phyloP scores from a whole-genome alignment of 2,797 vertebrate genomes.

The Austrolebias charrua region DNA sequence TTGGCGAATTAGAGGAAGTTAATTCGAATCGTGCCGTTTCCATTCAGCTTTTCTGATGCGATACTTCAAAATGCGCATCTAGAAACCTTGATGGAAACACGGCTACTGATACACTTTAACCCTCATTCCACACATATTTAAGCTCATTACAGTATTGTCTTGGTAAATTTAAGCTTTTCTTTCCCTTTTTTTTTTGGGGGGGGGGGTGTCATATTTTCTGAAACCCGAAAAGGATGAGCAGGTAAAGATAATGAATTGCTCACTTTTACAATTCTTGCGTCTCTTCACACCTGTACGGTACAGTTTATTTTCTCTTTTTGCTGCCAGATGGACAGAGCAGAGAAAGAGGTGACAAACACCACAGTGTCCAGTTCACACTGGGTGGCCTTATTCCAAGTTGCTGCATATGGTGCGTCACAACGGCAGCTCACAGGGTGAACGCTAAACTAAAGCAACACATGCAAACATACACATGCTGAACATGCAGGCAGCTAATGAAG shows the following conservation, averaged over 20 bases:
- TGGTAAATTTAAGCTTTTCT: background rate
- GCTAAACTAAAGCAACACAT: slow-evolving; percentile 12
- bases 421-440: slow-evolving; percentile 44
- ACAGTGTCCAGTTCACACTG: slow-evolving; percentile 49
- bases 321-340: slow-evolving; percentile 60
- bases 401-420: slow-evolving; percentile 46
- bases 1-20: no score
- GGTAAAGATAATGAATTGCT: no score
- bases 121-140: slow-evolving; percentile 22
- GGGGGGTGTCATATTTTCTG: slow-evolving; percentile 11
- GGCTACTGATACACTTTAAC: slow-evolving; percentile 9
- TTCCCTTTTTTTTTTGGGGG: slow-evolving; percentile 5
- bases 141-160: slow-evolving; percentile 19
- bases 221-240: no score
- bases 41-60: no score
- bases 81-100: no score
- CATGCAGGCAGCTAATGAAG: slow-evolving; percentile 41
- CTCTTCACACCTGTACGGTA: slow-evolving; percentile 37
- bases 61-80: no score
- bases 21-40: no score
- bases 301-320: slow-evolving; percentile 25
- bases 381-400: slow-evolving; percentile 65
- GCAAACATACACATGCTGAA: slow-evolving; percentile 6
- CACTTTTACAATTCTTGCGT: slow-evolving; percentile 4
- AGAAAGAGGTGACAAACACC: slow-evolving; percentile 27